phyloP scores from a whole-genome alignment of 2,113 vertebrate genomes.

The Peromyscus polionotus region DNA sequence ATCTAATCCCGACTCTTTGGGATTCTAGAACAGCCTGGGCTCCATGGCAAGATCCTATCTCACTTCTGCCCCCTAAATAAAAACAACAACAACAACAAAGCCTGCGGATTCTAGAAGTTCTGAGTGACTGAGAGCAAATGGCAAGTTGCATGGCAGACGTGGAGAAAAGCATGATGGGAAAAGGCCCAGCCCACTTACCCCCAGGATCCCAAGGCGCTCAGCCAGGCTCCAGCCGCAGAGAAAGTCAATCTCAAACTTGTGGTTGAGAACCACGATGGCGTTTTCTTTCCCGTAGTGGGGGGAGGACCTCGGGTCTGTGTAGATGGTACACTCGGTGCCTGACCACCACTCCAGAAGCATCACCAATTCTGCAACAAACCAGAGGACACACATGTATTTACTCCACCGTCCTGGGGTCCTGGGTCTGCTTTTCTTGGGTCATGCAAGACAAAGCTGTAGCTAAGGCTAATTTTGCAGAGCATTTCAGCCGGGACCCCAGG shows the following conservation, averaged over 20 bases:
- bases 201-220: slow-evolving; percentile 95
- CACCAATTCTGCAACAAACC: slow-evolving; percentile 94
- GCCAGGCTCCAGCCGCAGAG: slow-evolving; percentile 97
- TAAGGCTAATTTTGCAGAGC: not conserved
- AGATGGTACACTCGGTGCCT: slow-evolving; percentile 94
- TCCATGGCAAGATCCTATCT: not conserved
- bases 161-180: fast-evolving
- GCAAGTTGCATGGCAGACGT: fast-evolving
- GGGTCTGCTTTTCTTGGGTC: not conserved
- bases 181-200: slow-evolving; percentile 90
- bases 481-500: not conserved
- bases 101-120: fast-evolving
- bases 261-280: slow-evolving; percentile 97
- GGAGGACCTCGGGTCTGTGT: slow-evolving; percentile 92
- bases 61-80: not conserved
- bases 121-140: fast-evolving
- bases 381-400: slow-evolving; percentile 58
- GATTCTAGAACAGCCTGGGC: not conserved
- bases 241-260: slow-evolving; percentile 98
- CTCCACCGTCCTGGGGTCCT: fast-evolving
- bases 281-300: slow-evolving; percentile 94
- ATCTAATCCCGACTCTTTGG: not conserved
- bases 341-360: slow-evolving; percentile 98
- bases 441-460: too few relatives aligned
- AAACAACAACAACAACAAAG: not conserved